Evolutionary conservation across 2,113 vertebrate genomes (phyloP), one percentile per base, ranked within the genome.

Genomic region (Typhlomys cinereus): DNA sequence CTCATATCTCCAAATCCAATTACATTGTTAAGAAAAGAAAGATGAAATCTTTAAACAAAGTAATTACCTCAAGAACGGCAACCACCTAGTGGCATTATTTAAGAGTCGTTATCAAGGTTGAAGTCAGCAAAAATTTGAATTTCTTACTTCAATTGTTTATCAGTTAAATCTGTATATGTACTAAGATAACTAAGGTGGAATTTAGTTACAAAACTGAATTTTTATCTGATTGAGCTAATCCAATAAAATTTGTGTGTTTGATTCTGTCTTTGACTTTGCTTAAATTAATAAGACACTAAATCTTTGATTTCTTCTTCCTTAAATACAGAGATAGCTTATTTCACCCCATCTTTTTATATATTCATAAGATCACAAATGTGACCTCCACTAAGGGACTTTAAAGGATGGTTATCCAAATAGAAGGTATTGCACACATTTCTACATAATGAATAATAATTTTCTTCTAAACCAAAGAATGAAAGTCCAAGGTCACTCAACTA

Each of bases 181-280:
- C n/a, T 61, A 71, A 61, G n/a, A 82, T 41, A 93, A 85, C 29
- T 79, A 80, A 87, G 66, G n/a, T 59, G 46, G 80, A 83, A 81
- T 39, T 61, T 80, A 52, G 36, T 66, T 78, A 21, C 6, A 80
- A 90, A 88, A 82, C 23, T 82, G 31, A 76, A 70, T 31, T 71
- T 66, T 88, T 76, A 66, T 74, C 46, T 83, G 6, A 57, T 48
- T 57, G 17, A 79, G 21, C 13, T 71, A 67, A 52, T 74, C 13
- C 44, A 62, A 4, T 84, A 71, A 80, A 54, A 64, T 7, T 61
- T 64, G 5, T n/a, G 27, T 69, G 11, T 73, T 29, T 4, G 14
- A 44, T 61, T 66, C 18, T 46, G 10, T n/a, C 34, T 88, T 74
- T 78, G 69, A 89, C 54, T 78, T 85, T 74, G 25, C 13, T 61